Evolutionary conservation across 2,113 vertebrate species (phyloP), one percentile per base, ranked within the genome.

Genomic region (Etheostoma spectabile): DNA sequence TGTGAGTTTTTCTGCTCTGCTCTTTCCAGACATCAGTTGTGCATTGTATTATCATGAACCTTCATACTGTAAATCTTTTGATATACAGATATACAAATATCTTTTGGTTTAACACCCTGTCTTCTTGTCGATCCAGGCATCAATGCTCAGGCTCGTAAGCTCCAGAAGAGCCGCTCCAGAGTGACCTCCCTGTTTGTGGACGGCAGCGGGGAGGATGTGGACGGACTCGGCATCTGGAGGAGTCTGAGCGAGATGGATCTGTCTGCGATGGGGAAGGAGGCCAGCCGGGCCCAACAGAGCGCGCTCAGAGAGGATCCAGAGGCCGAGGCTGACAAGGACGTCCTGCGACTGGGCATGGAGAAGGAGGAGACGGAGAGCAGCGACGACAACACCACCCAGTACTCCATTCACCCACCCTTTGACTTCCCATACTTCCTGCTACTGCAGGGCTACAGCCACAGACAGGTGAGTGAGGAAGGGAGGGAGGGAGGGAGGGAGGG

Each of bases 391-490:
- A 87, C 89, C 77, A 95, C 94, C 15, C 95, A 95, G 87, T 95
- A 93, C 89, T 95, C 94, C 83, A 90, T 95, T 38, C 94, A 94
- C 76, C 94, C 93, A 0, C 95, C 95, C 0, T 94, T 94, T 1
- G 94, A 96, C 81, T 95, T 94, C 72, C 95, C 95, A 0, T 96
- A 96, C 88, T 96, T 96, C 86, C 94, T 96, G 16, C 91, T 96
- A 51, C 84, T 96, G 79, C 95, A 95, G 63, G 95, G 95, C 27
- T 96, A 93, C 89, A 93, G 77, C 86, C 90, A 93, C 83, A 74
- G 91, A 89, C 92, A 92, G 92, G 92, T 93, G 60, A 83, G 85
- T 0, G 69, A 45, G 38, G 2, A 14, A 18, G 24, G 4, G 57
- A 7, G 53, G 5, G 59, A 83, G 85, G 0, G 68, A 45, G 38